phyloP scores from a whole-genome alignment of 2,888 invertebrate genomes.

The Shargacucullia verbasci region DNA sequence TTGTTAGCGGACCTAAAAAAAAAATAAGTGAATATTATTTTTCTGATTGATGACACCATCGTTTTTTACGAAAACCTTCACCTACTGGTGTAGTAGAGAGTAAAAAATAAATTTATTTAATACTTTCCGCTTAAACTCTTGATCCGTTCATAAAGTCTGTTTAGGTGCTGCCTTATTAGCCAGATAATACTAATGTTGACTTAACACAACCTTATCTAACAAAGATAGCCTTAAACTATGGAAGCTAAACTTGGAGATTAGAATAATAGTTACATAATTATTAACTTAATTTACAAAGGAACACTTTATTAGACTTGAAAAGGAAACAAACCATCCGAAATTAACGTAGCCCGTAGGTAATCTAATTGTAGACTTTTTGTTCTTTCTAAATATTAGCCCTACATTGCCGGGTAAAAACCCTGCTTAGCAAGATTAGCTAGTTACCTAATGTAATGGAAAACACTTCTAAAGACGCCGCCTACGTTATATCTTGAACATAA shows the following conservation, averaged over 20 bases:
- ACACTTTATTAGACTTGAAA: slow-evolving; percentile 5
- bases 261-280: slow-evolving; percentile 30
- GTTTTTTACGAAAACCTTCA: no score
- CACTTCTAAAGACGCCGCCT: slow-evolving; percentile 71
- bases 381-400: slow-evolving; percentile 69
- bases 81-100: no score
- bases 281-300: slow-evolving; percentile 9
- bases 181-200: slow-evolving; percentile 15
- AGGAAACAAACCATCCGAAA: slow-evolving; percentile 19
- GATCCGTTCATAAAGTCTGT: background rate
- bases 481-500: slow-evolving; percentile 60
- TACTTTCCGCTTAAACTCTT: no score
- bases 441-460: slow-evolving; percentile 80
- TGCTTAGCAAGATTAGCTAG: slow-evolving; percentile 74
- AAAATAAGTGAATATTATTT: no score
- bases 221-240: slow-evolving; percentile 29
- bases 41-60: no score
- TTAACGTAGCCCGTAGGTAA: slow-evolving; percentile 50
- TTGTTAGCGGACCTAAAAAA: no score
- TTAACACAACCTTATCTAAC: slow-evolving; percentile 34
- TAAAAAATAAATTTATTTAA: no score
- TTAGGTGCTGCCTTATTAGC: no score
- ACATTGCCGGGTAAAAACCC: slow-evolving; percentile 61
- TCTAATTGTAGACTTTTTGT: slow-evolving; percentile 69
- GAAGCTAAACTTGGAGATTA: slow-evolving; percentile 23